These are phyloP conservation scores for Steatornis caripensis DNA, from an alignment of 2,113 vertebrate species.

Conservation along the genomic window DNA sequence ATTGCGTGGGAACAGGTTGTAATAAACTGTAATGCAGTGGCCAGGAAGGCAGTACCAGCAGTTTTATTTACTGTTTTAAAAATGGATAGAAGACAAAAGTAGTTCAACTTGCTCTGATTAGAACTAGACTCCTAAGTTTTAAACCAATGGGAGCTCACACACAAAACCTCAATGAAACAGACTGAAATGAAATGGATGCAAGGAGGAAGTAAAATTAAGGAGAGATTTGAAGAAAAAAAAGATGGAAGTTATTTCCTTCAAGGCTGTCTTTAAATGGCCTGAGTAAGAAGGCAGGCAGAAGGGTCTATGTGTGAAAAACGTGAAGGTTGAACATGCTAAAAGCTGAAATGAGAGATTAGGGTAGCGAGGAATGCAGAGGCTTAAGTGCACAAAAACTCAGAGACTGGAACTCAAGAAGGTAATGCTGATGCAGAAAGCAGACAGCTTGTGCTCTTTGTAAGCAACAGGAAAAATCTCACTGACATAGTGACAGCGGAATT, in stretches of 20 bases:
- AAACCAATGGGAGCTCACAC: not conserved
- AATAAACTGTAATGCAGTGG: not conserved
- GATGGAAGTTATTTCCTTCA: not conserved
- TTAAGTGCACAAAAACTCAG: not conserved
- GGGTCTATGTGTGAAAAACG: not conserved
- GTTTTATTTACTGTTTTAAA: not conserved
- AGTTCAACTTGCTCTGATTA: not conserved
- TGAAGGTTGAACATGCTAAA: not conserved
- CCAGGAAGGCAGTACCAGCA: not conserved
- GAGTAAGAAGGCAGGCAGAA: not conserved
- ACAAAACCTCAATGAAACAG: not conserved
- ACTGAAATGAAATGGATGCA: not conserved
- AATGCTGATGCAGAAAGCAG: not conserved
- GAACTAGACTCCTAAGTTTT: not conserved
- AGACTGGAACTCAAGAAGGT: not conserved
- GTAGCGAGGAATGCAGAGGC: not conserved
- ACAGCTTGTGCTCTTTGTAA: not conserved
- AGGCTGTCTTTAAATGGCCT: not conserved
- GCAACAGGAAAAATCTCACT: not conserved
- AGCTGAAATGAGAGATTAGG: not conserved
- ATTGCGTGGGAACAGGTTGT: not conserved
- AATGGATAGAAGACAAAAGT: not conserved
- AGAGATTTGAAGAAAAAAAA: not conserved
- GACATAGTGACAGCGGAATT: not conserved
- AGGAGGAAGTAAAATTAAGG: not conserved